Evolutionary conservation across 35 echinoderm and acorn worm species (phyloP), one percentile per base, ranked within the genome.

Genomic region (Ptychodera flava): DNA sequence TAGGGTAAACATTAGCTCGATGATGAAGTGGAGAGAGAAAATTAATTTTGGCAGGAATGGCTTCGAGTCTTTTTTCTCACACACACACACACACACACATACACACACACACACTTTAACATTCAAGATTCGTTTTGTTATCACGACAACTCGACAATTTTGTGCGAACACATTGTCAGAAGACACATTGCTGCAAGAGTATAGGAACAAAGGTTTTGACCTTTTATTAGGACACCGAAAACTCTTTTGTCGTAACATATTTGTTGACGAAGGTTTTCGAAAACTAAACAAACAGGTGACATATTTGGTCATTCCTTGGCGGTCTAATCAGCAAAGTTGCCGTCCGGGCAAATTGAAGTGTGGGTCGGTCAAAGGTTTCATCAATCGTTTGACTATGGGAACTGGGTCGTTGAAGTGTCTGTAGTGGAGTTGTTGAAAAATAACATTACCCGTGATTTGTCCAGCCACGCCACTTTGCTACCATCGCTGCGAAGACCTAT

Each of bases 401-500:
- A 64, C 45, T 12, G 45, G 45, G 6, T 64, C 45, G 6, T 6
- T 64, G 45, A 12, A 64, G 45, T 64, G 45, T 64, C 6, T 22
- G 45, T 64, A 64, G 45, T 64, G 45, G 6, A 64, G 45, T 6
- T 64, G 6, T 64, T 64, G 45, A 64, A n/a, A n/a, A n/a, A 79
- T 16, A 15, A 64, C 88, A 91, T 89, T 89, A 97, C 95, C 14
- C 89, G 83, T 53, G 78, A 85, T 6, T 86, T 89, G 80, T 97
- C 95, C 33, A 79, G 77, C 95, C 95, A 97, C 34, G 86, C 81
- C 84, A 97, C 93, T 82, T 89, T 97, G 32, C 82, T 81, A 85
- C 90, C 88, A 77, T 88, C 36, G 85, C 92, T 91, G 37, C 90
- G 86, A 83, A 97, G 88, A 78, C 95, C 95, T 83, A 97, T 93